phyloP scores from a whole-genome alignment of 2,797 vertebrate species.

The Hemitrygon akajei region DNA sequence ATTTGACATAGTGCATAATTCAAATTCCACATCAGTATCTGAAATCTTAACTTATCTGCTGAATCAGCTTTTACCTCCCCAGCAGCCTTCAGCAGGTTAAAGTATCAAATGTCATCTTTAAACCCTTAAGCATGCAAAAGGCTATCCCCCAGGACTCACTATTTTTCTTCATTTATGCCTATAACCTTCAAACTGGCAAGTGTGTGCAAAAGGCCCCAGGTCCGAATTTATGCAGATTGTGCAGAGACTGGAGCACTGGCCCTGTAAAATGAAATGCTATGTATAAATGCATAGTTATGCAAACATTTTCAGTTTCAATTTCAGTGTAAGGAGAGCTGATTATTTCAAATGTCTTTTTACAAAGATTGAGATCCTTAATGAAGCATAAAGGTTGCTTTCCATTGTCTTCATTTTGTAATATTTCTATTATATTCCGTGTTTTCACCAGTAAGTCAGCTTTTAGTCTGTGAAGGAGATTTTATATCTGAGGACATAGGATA shows the following conservation, averaged over 20 bases:
- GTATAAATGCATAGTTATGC: neutral
- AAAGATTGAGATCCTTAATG: neutral
- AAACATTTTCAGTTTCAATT: neutral
- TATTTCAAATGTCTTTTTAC: neutral
- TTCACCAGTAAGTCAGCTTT: neutral
- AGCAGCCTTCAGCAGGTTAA: constrained; percentile 27
- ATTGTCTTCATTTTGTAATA: neutral
- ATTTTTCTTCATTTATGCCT: constrained; percentile 28
- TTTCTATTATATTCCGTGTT: constrained; percentile 1
- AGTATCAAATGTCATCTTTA: constrained; percentile 27
- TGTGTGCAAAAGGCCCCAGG: constrained; percentile 23
- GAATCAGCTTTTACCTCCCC: constrained; percentile 1
- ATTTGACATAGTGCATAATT: neutral
- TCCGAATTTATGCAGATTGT: constrained; percentile 14
- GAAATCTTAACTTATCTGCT: constrained; percentile 12
- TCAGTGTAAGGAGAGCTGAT: neutral
- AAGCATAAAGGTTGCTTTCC: neutral
- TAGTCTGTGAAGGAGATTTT: neutral
- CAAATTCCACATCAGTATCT: constrained; percentile 27
- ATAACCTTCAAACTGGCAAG: constrained; percentile 31
- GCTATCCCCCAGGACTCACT: constrained; percentile 16
- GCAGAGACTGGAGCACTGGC: neutral
- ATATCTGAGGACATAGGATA: neutral
- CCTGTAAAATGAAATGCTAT: neutral
- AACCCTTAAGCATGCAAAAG: constrained; percentile 23